Percentiles rank a stretch among this genome's conserved stretches.
phyloP scores from a whole-genome alignment of 2,888 invertebrate species.

The Rhorus exstirpatorius region DNA sequence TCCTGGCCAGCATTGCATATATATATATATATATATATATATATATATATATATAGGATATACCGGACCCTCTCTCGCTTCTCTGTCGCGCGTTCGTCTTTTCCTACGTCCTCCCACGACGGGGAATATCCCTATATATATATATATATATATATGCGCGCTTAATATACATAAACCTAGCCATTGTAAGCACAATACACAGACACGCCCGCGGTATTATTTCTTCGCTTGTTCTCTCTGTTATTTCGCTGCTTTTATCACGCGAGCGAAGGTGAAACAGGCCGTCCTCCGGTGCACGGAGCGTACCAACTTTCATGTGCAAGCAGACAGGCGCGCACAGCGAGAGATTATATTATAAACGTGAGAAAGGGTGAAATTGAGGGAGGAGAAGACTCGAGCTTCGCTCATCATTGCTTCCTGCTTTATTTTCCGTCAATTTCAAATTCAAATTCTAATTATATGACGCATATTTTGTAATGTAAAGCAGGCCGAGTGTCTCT shows the following conservation, averaged over 20 bases:
- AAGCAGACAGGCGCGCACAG: slow-evolving; percentile 3
- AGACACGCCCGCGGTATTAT: slow-evolving; percentile 58
- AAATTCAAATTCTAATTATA: too few relatives aligned
- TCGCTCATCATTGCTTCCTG: slow-evolving; percentile 1
- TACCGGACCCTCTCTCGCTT: not conserved
- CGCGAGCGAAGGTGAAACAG: slow-evolving; percentile 56
- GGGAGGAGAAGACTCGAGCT: slow-evolving; percentile 6
- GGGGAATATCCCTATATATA: not conserved
- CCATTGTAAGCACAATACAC: slow-evolving; percentile 42
- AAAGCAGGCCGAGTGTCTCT: not conserved
- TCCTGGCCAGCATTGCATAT: not conserved
- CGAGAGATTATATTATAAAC: slow-evolving; percentile 42
- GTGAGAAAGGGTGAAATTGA: slow-evolving; percentile 32
- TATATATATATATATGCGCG: not conserved
- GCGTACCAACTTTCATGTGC: slow-evolving; percentile 5
- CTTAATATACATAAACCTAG: not conserved
- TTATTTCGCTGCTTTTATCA: slow-evolving; percentile 72
- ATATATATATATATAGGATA: too few relatives aligned
- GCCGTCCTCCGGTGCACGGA: slow-evolving; percentile 14
- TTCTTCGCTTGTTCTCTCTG: slow-evolving; percentile 58
- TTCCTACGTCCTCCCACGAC: slow-evolving; percentile 50
- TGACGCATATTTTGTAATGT: too few relatives aligned
- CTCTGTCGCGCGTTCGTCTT: slow-evolving; percentile 36
- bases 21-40: not conserved
- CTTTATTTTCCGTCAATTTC: not conserved